These are phyloP conservation scores for Diacarnus erythraeanus DNA, from an alignment of 37 sponge, comb jelly and placozoan genomes.

Conservation along the genomic window DNA sequence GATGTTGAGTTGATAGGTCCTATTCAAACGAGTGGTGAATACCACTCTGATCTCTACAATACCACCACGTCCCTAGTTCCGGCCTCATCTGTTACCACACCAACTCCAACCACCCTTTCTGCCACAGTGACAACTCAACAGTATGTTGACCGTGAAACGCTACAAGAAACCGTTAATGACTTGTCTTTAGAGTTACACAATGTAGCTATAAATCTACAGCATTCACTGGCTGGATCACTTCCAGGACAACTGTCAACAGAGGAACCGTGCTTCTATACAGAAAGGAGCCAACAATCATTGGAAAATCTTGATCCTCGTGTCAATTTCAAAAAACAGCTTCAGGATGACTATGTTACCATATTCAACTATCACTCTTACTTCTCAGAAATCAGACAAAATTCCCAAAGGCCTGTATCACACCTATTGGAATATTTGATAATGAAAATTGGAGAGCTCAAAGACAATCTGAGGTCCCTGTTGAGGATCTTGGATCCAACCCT, in stretches of 20 bases:
- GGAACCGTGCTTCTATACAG: not conserved
- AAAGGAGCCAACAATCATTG: not conserved
- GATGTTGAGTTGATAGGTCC: too few species aligned
- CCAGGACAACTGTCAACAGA: not conserved
- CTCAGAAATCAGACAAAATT: not conserved
- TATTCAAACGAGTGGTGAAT: too few species aligned
- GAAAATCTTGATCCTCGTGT: not conserved
- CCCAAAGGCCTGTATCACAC: not conserved
- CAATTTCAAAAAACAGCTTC: not conserved
- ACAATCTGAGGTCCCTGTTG: not conserved
- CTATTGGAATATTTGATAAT: not conserved
- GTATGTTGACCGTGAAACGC: not conserved
- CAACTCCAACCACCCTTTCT: not conserved
- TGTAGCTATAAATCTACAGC: not conserved
- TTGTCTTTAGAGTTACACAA: not conserved
- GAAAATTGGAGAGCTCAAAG: not conserved
- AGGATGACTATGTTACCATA: not conserved
- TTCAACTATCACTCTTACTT: not conserved
- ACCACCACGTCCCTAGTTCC: too few species aligned
- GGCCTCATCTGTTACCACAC: too few species aligned
- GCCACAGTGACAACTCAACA: not conserved
- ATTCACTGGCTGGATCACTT: not conserved
- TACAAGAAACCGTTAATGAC: not conserved
- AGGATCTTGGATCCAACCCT: not conserved
- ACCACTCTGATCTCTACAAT: too few species aligned